A percentile compares a stretch with the other conserved stretches of the same genome.
Conservation (phyloP, 35 echinoderm and acorn worm species). For the Apostichopus parvimensis region DNA sequence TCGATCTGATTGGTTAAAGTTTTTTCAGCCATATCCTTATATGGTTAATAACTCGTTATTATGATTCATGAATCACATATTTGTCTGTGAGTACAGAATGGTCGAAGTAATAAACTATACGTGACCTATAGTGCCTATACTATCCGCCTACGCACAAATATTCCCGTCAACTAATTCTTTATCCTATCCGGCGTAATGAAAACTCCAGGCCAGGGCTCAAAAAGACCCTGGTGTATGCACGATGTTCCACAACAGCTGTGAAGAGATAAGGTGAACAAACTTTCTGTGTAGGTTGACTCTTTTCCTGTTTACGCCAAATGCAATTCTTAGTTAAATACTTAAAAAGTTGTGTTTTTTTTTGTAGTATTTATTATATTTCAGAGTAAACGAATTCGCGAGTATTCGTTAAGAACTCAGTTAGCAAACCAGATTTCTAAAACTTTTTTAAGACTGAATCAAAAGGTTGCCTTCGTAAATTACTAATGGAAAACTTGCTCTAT, state of each 20-base stretch:
- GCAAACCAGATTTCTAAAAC: too few relatives aligned
- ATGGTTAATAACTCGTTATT: slow-evolving; percentile 39
- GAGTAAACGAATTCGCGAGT: too few relatives aligned
- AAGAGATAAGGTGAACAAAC: slow-evolving; percentile 27
- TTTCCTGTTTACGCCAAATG: slow-evolving; percentile 15
- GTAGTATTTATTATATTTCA: background rate
- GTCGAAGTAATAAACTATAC: slow-evolving; percentile 24
- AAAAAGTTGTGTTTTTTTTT: background rate
- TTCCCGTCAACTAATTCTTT: slow-evolving; percentile 55
- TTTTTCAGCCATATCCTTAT: background rate
- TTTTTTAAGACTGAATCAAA: too few relatives aligned
- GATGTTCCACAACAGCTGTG: slow-evolving; percentile 40
- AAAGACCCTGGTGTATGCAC: slow-evolving; percentile 47
- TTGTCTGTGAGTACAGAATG: slow-evolving; percentile 42
- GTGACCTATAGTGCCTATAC: slow-evolving; percentile 34
- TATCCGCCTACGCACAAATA: slow-evolving; percentile 50
- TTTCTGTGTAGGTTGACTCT: background rate
- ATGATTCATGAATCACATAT: slow-evolving; percentile 61
- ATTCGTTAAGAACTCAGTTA: too few relatives aligned
- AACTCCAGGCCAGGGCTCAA: slow-evolving; percentile 46
- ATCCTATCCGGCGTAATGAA: slow-evolving; percentile 3
- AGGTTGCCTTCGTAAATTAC: too few relatives aligned
- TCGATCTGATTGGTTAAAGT: slow-evolving; percentile 5
- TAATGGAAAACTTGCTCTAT: too few relatives aligned
- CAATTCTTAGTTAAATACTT: too few relatives aligned